A percentile compares a stretch with the other conserved stretches of the same genome.
phyloP scores from a whole-genome alignment of 2,113 vertebrate species.

The Dissostichus mawsoni region DNA sequence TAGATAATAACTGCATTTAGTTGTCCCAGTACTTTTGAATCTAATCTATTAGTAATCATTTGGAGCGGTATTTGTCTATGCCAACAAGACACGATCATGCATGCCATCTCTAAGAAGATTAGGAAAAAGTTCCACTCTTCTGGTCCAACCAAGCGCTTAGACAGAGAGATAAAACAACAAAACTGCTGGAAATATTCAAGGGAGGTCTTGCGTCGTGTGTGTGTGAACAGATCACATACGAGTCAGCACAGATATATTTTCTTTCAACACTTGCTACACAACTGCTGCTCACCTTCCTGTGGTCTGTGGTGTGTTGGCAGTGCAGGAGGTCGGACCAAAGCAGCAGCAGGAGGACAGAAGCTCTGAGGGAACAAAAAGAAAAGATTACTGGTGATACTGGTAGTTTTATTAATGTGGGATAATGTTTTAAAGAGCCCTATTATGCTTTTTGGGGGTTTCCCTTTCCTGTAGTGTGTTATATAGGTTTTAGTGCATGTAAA shows the following conservation, averaged over 20 bases:
- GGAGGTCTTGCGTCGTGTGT: conserved; percentile 9
- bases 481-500: too few relatives aligned
- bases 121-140: not conserved
- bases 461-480: too few relatives aligned
- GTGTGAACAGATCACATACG: conserved; percentile 28
- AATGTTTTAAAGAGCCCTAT: too few relatives aligned
- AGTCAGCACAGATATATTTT: not conserved
- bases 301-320: conserved; percentile 86
- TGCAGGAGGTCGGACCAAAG: conserved; percentile 83
- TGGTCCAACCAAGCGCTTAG: conserved; percentile 25
- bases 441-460: too few relatives aligned
- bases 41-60: not conserved
- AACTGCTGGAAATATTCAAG: conserved; percentile 7
- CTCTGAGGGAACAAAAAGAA: conserved; percentile 55
- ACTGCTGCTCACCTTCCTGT: conserved; percentile 90
- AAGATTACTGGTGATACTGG: not conserved
- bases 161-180: conserved; percentile 16
- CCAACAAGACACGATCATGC: conserved; percentile 30
- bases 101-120: conserved; percentile 10
- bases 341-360: conserved; percentile 75
- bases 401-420: too few relatives aligned
- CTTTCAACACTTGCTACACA: not conserved
- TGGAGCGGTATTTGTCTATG: not conserved
- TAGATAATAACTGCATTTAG: too few relatives aligned
- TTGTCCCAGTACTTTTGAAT: too few relatives aligned